A percentile compares a stretch with the other conserved stretches of the same genome.
Conservation (phyloP, 2,797 vertebrate species). For the Pempheris klunzingeri region DNA sequence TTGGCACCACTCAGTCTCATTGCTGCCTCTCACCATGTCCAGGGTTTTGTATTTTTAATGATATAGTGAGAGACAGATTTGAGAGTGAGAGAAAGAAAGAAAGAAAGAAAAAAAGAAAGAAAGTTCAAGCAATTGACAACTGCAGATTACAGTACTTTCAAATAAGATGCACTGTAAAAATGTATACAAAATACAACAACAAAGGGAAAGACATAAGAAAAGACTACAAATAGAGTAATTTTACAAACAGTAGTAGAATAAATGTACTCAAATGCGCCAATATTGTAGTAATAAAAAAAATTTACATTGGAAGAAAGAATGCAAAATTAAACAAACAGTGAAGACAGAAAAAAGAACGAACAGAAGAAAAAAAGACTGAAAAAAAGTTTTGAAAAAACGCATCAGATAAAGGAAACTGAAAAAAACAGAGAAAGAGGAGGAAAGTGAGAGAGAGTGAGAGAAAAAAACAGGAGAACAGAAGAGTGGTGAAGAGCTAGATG, state of each 20-base stretch:
- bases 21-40: constrained; percentile 54
- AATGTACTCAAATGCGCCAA: too few species aligned
- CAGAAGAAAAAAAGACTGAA: not conserved
- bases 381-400: constrained; percentile 7
- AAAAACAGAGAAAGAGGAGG: constrained; percentile 10
- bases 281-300: too few species aligned
- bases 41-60: constrained; percentile 58
- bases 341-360: not conserved
- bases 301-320: not conserved
- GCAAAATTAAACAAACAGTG: not conserved
- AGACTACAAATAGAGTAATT: not conserved
- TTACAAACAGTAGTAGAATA: too few species aligned
- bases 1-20: constrained; percentile 80
- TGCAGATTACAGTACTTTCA: not conserved
- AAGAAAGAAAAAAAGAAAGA: not conserved
- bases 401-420: constrained; percentile 26
- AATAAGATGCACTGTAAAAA: not conserved
- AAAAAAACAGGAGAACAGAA: constrained; percentile 42
- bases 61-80: constrained; percentile 27
- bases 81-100: constrained; percentile 14
- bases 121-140: not conserved
- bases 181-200: not conserved
- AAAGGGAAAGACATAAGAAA: not conserved
- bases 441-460: constrained; percentile 47
- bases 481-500: constrained; percentile 78